A percentile compares a stretch with the other conserved stretches of the same genome.
Conservation (phyloP, 2,113 vertebrate species). For the Accipiter cooperii region DNA sequence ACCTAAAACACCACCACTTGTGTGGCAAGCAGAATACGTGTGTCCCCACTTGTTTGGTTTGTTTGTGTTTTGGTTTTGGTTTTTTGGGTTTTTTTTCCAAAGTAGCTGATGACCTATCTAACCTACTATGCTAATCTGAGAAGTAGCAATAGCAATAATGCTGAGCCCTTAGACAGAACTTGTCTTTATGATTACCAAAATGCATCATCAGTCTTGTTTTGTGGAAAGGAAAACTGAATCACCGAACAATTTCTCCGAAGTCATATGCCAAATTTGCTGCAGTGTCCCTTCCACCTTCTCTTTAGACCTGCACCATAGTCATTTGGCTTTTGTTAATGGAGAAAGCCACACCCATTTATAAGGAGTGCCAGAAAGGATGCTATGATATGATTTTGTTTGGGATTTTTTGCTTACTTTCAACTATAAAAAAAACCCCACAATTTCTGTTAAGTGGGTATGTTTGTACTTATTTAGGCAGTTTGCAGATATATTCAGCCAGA, state of each 20-base stretch:
- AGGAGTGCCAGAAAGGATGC: neutral
- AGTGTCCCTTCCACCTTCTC: neutral
- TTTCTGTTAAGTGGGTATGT: neutral
- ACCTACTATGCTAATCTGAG: neutral
- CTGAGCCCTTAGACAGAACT: neutral
- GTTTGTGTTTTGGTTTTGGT: neutral
- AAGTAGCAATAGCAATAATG: neutral
- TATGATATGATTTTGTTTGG: neutral
- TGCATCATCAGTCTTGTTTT: neutral
- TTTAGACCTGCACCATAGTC: neutral
- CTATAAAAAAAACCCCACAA: accelerated
- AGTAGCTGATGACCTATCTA: neutral
- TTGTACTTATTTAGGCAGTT: neutral
- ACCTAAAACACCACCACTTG: neutral
- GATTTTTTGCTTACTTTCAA: neutral
- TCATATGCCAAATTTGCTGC: neutral
- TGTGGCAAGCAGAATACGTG: neutral
- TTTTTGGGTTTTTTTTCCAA: neutral
- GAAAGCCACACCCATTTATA: neutral
- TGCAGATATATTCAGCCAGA: neutral
- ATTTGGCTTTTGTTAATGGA: neutral
- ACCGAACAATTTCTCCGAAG: neutral
- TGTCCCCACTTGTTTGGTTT: neutral
- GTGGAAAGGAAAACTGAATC: neutral
- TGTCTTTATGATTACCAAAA: neutral